phyloP scores from a whole-genome alignment of 2,888 invertebrate genomes.

The Sminthurinus aureus region DNA sequence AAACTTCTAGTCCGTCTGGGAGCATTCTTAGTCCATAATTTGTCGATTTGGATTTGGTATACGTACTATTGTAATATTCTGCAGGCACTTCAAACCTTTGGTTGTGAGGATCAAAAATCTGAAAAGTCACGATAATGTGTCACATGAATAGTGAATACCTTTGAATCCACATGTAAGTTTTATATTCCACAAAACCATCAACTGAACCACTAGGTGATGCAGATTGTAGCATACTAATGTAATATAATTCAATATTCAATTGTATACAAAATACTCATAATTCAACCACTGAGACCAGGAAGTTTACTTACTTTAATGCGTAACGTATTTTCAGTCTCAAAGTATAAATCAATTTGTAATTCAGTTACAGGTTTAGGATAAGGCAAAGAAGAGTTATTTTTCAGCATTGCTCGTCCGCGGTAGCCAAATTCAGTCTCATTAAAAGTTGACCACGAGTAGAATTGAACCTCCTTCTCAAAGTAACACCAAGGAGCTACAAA shows the following conservation, averaged over 20 bases:
- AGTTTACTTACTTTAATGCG: constrained; percentile 71
- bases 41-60: constrained; percentile 27
- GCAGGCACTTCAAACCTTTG: constrained; percentile 72
- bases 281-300: too few relatives aligned
- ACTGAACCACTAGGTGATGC: background rate
- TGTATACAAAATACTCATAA: too few relatives aligned
- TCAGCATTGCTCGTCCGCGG: constrained; percentile 64
- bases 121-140: constrained; percentile 58
- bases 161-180: too few relatives aligned
- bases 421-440: constrained; percentile 71
- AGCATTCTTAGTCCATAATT: constrained; percentile 49
- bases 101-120: constrained; percentile 67
- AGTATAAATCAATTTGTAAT: constrained; percentile 70
- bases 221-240: background rate
- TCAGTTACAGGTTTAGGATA: constrained; percentile 73
- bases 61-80: constrained; percentile 17
- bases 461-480: constrained; percentile 73
- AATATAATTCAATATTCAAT: too few relatives aligned
- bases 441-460: constrained; percentile 72
- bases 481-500: constrained; percentile 73
- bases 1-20: constrained; percentile 48
- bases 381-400: constrained; percentile 64
- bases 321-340: constrained; percentile 70
- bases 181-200: background rate
- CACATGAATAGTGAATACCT: too few relatives aligned